Base-by-base conservation (phyloP, 37 sponge, comb jelly and placozoan genomes). In the Theonella swinhoei region DNA sequence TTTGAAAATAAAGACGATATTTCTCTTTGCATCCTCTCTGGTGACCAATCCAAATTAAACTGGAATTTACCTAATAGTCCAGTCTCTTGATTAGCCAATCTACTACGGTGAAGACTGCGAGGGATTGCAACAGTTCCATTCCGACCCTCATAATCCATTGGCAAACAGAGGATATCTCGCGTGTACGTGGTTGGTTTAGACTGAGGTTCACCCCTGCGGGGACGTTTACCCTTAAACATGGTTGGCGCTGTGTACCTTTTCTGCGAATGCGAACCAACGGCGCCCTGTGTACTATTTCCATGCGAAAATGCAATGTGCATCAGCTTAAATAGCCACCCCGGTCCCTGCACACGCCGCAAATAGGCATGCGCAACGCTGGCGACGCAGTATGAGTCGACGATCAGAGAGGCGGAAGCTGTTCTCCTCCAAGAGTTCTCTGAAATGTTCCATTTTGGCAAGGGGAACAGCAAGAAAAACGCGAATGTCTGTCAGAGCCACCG, bases 51-150 rank as follows among this genome's bases (percentile, higher is more conserved):
- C 1, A 71, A 80, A 23, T 34, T 37, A 80, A 80, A 67, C 42
- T 80, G 31, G 7, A 80, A 30, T 43, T 80, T 80, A 30, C 81
- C 81, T 19, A 80, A 4, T 23, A 80, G 71, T 11, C 81, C 81
- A 67, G 9, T 23, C n/a, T 80, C 70, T n/a, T n/a, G n/a, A n/a
- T n/a, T n/a, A 36, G 43, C 70, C 4, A 80, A 47, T 3, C 14
- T 22, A 3, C 4, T 67, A 4, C 81, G 8, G 24, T 37, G 2
- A 19, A 39, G n/a, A 19, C 20, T 26, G 17, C 81, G 38, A 11
- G 81, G 81, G 8, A 80, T 80, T 3, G 4, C 23, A 39, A 80
- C 43, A 33, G 35, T 19, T 2, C 54, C 54, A 20, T 31, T 5
- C 3, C 68, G 28, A 41, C 11, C 3, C 2, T 31, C 23, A 17